phyloP scores from a whole-genome alignment of 2,888 invertebrate genomes.

The Eledone cirrhosa region DNA sequence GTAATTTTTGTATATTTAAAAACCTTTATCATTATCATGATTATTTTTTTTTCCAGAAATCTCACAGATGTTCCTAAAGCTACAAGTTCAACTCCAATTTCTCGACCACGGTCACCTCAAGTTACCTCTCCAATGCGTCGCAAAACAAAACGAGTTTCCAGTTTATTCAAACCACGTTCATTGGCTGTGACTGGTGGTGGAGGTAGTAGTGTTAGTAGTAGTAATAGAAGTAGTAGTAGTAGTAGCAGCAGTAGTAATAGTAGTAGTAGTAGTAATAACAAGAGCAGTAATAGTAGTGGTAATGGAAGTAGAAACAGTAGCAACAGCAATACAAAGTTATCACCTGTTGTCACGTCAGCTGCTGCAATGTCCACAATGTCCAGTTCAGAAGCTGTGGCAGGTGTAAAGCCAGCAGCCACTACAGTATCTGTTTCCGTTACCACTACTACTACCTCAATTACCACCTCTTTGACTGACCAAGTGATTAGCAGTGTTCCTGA shows the following conservation, averaged over 20 bases:
- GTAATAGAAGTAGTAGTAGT: background rate
- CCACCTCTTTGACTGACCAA: background rate
- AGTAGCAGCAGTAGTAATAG: background rate
- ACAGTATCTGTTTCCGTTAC: conserved; percentile 10
- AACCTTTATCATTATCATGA: too few species aligned
- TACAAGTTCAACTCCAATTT: conserved; percentile 39
- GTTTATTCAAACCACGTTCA: conserved; percentile 56
- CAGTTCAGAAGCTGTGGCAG: conserved; percentile 18
- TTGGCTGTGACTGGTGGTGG: conserved; percentile 35
- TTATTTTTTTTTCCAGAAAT: conserved; percentile 40
- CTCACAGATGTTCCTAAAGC: conserved; percentile 55
- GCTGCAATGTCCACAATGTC: background rate
- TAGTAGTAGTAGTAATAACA: too few species aligned
- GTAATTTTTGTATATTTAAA: too few species aligned
- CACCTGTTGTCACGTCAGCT: background rate
- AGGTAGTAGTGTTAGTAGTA: conserved; percentile 18
- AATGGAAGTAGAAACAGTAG: too few species aligned
- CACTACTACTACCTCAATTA: conserved; percentile 13
- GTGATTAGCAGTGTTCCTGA: background rate
- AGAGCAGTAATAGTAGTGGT: too few species aligned
- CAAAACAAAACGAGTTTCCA: conserved; percentile 49
- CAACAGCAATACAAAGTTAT: too few species aligned
- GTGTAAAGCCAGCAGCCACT: background rate
- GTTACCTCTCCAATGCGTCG: conserved; percentile 34
- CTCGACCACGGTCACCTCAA: conserved; percentile 27